Conservation (phyloP, 2,888 invertebrate species). For the Cheiracanthium punctorium region DNA sequence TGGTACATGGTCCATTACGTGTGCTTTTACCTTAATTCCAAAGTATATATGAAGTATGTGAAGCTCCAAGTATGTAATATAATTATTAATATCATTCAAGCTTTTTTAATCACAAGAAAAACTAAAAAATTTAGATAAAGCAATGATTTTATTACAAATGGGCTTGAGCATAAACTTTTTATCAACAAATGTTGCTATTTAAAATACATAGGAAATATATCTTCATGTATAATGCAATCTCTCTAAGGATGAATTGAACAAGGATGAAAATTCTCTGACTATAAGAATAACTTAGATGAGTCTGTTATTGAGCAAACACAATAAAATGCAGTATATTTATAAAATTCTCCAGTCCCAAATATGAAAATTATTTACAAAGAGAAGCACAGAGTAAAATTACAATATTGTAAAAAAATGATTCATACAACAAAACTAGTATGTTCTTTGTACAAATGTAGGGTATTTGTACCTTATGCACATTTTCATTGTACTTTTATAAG, state of each 20-base stretch:
- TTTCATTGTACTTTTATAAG: conserved; percentile 45
- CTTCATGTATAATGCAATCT: neutral
- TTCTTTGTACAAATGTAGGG: conserved; percentile 52
- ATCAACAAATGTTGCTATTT: no score
- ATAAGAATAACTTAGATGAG: conserved; percentile 7
- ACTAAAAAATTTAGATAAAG: no score
- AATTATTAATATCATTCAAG: no score
- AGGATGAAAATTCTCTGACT: neutral
- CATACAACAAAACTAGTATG: conserved; percentile 33
- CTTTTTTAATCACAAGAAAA: no score
- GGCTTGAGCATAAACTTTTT: no score
- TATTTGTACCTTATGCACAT: conserved; percentile 63
- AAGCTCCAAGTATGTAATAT: no score
- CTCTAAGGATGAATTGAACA: neutral
- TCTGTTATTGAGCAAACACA: conserved; percentile 22
- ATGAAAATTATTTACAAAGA: conserved; percentile 51
- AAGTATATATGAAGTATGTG: no score
- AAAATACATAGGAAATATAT: neutral
- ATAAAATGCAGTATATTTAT: neutral
- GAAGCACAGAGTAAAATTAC: conserved; percentile 34
- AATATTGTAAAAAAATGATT: conserved; percentile 42
- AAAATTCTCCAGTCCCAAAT: conserved; percentile 23
- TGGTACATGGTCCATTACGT: no score
- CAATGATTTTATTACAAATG: no score
- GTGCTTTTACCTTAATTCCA: no score